phyloP scores from a whole-genome alignment of 2,113 vertebrate genomes.

The Mystacornis crossleyi region DNA sequence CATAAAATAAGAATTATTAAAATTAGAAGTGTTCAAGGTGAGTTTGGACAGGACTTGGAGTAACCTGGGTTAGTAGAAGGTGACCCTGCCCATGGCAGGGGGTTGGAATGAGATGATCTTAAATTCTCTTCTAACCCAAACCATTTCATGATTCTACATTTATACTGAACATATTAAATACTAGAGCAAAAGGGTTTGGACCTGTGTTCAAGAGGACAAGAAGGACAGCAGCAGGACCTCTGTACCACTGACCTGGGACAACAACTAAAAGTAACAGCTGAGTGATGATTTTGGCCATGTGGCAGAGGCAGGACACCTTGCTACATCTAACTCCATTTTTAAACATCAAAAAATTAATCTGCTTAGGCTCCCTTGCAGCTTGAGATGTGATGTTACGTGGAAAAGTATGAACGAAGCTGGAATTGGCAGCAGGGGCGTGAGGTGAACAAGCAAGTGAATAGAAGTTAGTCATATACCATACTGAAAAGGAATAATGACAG shows the following conservation, averaged over 20 bases:
- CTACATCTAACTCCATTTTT: not conserved
- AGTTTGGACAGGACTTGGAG: not conserved
- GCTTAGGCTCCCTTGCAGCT: not conserved
- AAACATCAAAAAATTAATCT: not conserved
- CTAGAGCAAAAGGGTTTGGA: not conserved
- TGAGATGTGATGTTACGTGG: not conserved
- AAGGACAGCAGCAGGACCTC: not conserved
- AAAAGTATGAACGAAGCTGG: not conserved
- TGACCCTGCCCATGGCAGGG: not conserved
- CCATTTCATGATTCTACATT: not conserved
- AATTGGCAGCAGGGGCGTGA: not conserved
- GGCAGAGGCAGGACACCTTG: not conserved
- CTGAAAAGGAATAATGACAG: not conserved
- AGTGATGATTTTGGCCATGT: not conserved
- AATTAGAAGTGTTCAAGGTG: not conserved
- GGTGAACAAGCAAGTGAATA: not conserved
- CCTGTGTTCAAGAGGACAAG: not conserved
- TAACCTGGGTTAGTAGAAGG: not conserved
- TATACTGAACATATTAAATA: not conserved
- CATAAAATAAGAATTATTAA: not conserved
- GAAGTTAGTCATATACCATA: not conserved
- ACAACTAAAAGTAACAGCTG: not conserved
- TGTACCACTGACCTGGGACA: not conserved
- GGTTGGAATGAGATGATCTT: not conserved
- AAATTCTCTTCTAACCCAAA: not conserved